phyloP scores from a whole-genome alignment of 2,888 invertebrate genomes.

The Maniola hyperantus region DNA sequence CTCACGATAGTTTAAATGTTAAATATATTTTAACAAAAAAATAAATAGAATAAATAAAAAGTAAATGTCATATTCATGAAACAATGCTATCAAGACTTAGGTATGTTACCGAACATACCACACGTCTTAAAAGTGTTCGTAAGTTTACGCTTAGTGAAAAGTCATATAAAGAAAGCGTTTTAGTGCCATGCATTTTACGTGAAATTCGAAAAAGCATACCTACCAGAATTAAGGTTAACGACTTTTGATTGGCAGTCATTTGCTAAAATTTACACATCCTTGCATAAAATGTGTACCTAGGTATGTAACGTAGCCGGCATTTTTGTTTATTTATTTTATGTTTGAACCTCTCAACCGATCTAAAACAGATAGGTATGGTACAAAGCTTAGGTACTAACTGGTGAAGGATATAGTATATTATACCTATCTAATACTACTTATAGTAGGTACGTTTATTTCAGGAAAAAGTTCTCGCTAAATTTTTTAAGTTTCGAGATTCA shows the following conservation, averaged over 20 bases:
- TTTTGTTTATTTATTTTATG: not conserved
- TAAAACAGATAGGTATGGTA: too few relatives aligned
- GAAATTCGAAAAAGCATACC: not conserved
- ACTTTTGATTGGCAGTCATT: not conserved
- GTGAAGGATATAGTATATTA: too few relatives aligned
- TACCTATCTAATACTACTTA: too few relatives aligned
- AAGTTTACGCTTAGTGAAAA: constrained; percentile 1
- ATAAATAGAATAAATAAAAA: not conserved
- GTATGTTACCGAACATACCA: not conserved
- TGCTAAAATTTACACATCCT: not conserved
- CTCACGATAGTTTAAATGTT: too few relatives aligned
- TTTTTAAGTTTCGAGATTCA: too few relatives aligned
- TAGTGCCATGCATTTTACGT: constrained; percentile 1
- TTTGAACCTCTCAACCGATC: not conserved
- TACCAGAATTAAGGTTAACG: not conserved
- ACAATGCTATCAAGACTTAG: not conserved
- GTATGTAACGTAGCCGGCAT: not conserved
- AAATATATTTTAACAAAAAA: too few relatives aligned
- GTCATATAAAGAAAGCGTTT: constrained; percentile 12
- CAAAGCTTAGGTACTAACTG: too few relatives aligned
- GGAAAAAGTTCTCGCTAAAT: too few relatives aligned
- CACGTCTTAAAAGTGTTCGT: not conserved
- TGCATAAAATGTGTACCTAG: not conserved
- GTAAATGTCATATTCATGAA: too few relatives aligned
- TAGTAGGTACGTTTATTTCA: too few relatives aligned